A percentile compares a stretch with the other conserved stretches of the same genome.
phyloP scores from a whole-genome alignment of 2,113 vertebrate genomes.

The Falcunculus frontatus region DNA sequence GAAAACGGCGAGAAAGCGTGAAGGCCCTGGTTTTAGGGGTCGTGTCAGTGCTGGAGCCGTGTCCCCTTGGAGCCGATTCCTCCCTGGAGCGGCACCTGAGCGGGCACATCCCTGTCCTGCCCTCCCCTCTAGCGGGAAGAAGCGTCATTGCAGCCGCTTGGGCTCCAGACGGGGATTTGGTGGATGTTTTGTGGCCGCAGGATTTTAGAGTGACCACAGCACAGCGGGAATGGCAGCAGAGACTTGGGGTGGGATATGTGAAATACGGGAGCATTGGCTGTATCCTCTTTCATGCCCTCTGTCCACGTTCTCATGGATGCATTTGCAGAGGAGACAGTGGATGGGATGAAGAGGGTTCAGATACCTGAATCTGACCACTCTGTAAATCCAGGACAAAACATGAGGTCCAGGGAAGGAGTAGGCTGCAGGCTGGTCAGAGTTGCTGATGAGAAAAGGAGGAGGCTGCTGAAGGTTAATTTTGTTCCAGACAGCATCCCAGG shows the following conservation, averaged over 20 bases:
- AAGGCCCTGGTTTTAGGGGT: neutral
- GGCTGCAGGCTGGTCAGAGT: neutral
- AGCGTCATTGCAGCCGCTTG: neutral
- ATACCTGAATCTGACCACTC: no score
- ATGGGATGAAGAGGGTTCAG: neutral
- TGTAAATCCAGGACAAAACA: neutral
- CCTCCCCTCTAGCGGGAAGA: constrained; percentile 52
- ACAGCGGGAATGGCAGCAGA: neutral
- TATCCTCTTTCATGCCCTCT: neutral
- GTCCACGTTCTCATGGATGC: neutral
- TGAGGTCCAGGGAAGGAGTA: neutral
- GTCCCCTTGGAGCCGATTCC: neutral
- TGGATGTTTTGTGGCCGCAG: neutral
- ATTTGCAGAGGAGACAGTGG: neutral
- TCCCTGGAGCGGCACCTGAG: neutral
- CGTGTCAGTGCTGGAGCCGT: neutral
- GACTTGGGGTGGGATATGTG: neutral
- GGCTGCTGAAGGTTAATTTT: neutral
- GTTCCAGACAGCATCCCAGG: neutral
- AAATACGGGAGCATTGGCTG: neutral
- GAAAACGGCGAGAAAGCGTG: neutral
- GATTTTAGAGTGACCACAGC: fast-evolving
- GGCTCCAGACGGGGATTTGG: fast-evolving
- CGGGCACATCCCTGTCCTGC: constrained; percentile 22
- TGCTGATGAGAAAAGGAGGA: neutral